Percentiles rank a stretch among this genome's conserved stretches.
These are phyloP conservation scores for Acrossocheilus fasciatus DNA, from an alignment of 2,797 vertebrate species.

Conservation along the genomic window DNA sequence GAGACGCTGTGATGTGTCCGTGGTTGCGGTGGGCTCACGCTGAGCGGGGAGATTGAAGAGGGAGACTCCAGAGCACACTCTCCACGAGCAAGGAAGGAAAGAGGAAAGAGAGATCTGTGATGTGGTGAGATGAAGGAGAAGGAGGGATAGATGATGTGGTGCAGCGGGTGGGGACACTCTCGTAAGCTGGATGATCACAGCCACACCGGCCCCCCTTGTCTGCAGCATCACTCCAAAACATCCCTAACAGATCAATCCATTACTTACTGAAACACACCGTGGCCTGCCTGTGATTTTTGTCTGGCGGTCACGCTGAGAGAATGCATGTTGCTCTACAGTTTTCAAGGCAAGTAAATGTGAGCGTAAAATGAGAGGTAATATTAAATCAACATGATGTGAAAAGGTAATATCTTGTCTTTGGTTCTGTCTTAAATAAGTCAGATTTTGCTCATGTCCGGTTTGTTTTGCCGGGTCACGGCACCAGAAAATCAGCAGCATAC, in stretches of 20 bases:
- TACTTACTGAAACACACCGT: constrained; percentile 67
- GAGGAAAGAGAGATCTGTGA: constrained; percentile 57
- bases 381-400: not conserved
- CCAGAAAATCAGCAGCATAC: constrained; percentile 2
- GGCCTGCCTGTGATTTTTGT: constrained; percentile 68
- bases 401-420: not conserved
- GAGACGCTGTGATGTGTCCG: constrained; percentile 70
- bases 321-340: constrained; percentile 37
- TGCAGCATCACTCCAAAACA: constrained; percentile 56
- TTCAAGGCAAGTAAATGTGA: constrained; percentile 30
- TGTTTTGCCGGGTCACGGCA: not conserved
- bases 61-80: constrained; percentile 75
- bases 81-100: constrained; percentile 65
- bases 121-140: constrained; percentile 53
- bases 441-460: constrained; percentile 2
- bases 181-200: constrained; percentile 64
- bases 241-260: constrained; percentile 69
- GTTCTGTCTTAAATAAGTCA: not conserved
- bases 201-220: constrained; percentile 50
- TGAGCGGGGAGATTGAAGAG: constrained; percentile 78
- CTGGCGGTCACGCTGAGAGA: constrained; percentile 67
- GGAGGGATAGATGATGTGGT: constrained; percentile 57
- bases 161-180: constrained; percentile 43
- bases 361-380: constrained; percentile 19
- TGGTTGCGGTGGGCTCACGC: constrained; percentile 75